These are phyloP conservation scores for Eciton burchellii DNA, from an alignment of 1,140 invertebrate species.

Conservation along the genomic window DNA sequence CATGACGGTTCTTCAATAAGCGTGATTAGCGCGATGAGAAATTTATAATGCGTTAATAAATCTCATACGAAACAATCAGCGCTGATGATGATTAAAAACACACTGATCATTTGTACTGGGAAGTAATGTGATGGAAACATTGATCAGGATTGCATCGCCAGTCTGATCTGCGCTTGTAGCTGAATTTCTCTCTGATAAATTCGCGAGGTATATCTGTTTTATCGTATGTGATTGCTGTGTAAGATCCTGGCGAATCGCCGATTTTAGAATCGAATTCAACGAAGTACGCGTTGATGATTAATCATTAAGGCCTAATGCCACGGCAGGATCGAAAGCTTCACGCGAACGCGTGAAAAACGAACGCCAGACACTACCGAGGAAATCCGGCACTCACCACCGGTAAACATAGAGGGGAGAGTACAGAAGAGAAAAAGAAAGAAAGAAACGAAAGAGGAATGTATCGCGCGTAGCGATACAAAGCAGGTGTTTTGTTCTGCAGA, in stretches of 20 bases:
- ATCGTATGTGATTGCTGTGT: not conserved
- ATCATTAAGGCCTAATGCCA: constrained; percentile 29
- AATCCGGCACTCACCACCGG: too few relatives aligned
- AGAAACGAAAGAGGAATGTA: too few relatives aligned
- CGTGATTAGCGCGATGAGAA: constrained; percentile 37
- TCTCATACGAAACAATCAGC: constrained; percentile 2
- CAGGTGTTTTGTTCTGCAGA: too few relatives aligned
- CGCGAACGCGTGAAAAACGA: constrained; percentile 5
- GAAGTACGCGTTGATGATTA: constrained; percentile 23
- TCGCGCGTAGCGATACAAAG: too few relatives aligned
- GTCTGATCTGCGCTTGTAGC: constrained; percentile 48
- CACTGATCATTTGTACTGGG: constrained; percentile 27
- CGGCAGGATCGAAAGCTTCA: constrained; percentile 1
- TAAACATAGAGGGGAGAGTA: too few relatives aligned
- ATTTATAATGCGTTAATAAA: constrained; percentile 44
- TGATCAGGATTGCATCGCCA: constrained; percentile 8
- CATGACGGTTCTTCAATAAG: not conserved
- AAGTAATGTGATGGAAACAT: constrained; percentile 50
- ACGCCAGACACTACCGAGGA: too few relatives aligned
- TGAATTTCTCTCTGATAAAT: constrained; percentile 51
- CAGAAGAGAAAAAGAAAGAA: too few relatives aligned
- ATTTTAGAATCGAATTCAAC: constrained; percentile 36
- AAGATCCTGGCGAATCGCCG: constrained; percentile 2
- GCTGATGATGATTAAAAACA: constrained; percentile 22
- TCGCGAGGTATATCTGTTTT: constrained; percentile 49